Evolutionary conservation across 2,113 vertebrate species (phyloP).

Genomic region (Gobius niger): DNA sequence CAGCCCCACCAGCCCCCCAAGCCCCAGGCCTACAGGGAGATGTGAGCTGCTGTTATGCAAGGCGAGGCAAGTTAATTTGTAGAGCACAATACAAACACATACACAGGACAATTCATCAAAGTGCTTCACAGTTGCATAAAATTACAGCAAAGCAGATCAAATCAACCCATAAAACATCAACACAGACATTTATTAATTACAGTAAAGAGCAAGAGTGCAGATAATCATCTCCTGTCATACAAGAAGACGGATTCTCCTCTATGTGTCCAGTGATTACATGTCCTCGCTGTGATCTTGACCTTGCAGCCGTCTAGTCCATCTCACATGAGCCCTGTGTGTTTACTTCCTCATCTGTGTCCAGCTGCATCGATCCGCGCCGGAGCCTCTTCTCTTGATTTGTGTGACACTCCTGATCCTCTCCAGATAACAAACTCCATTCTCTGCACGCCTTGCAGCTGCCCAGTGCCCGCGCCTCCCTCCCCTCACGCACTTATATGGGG

Average conservation of each 20-base stretch:
- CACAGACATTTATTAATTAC: too few relatives aligned
- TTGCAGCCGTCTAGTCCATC: conserved; percentile 11
- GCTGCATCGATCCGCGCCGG: conserved; percentile 4
- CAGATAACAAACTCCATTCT: conserved; percentile 61
- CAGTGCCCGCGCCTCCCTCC: conserved; percentile 31
- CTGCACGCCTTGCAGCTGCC: conserved; percentile 55
- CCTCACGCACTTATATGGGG: conserved; percentile 62
- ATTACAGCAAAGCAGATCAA: too few relatives aligned
- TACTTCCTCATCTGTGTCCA: conserved; percentile 17
- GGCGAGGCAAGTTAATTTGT: too few relatives aligned
- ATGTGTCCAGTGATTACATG: not conserved
- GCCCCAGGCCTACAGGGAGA: too few relatives aligned
- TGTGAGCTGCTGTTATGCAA: too few relatives aligned
- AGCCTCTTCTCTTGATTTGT: conserved; percentile 58
- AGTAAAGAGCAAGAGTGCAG: too few relatives aligned
- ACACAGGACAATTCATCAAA: too few relatives aligned
- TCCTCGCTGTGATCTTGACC: conserved; percentile 9
- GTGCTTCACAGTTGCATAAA: too few relatives aligned
- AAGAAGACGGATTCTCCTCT: not conserved
- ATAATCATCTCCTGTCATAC: not conserved
- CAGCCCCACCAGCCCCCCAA: too few relatives aligned
- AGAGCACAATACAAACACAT: too few relatives aligned
- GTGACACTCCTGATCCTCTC: conserved; percentile 38
- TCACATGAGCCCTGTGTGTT: conserved; percentile 10
- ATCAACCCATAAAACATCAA: too few relatives aligned